Base-by-base conservation (phyloP, 1,140 invertebrate genomes). In the Zaprionus camerounensis region DNA sequence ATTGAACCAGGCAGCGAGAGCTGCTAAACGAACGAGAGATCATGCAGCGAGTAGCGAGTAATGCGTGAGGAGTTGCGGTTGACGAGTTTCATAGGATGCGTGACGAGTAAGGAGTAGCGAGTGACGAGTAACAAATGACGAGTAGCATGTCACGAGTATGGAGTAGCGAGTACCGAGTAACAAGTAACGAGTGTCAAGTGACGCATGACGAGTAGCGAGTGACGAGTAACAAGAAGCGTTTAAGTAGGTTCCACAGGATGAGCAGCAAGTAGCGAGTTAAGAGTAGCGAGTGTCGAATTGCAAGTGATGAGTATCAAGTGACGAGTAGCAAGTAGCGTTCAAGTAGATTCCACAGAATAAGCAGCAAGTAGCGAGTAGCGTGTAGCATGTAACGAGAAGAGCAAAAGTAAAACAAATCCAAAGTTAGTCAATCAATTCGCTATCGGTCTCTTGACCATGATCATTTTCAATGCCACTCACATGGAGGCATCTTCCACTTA, bases 1-100 rank as follows among this genome's bases (percentile, higher is more conserved):
- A 80, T 92, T 94, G 82, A 95, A 95, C 94, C 94, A 95, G 49
- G 94, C 94, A 94, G 94, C 74, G 78, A 93, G 70, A 53, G 92
- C 91, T 92, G 63, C 69, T 67, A 62, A 72, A 31, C 12, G 20
- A 17, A 17, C 36, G 49, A 28, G 12, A 44, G 15, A 20, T 3
- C 0, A 38, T 6, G 58, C 36, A 36, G 12, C 12, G 58, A 71
- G 36, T 24, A 49, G 15, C 5, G 34, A 57, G 20, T 51, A 51
- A 5, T 26, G 24, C 5, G 24, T 26, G 24, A 26, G 24, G 4
- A 26, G 24, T 26, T 5, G 11, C 3, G 15, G 15, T 41, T 41
- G 1, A 41, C 5, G 38, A 15, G 38, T 41, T 3, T 1, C 7
- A 11, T 11, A 5, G 46, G 0, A 0, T 2, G 46, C 7, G 46